phyloP scores from a whole-genome alignment of 2,113 vertebrate species.

The Polyodon spathula region DNA sequence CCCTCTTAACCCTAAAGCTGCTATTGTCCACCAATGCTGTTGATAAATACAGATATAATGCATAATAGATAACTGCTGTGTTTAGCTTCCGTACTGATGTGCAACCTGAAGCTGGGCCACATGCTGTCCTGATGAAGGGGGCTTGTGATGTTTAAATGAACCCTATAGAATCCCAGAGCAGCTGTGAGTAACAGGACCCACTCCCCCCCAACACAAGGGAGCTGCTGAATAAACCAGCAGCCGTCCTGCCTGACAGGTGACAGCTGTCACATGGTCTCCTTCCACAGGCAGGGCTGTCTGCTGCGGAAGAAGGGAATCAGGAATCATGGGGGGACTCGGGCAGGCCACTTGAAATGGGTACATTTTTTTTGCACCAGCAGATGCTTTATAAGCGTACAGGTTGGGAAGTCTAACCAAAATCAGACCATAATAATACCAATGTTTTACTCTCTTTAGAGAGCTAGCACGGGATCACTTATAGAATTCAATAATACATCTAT shows the following conservation, averaged over 20 bases:
- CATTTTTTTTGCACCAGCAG: too few species aligned
- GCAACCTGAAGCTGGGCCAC: neutral
- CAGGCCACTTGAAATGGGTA: too few species aligned
- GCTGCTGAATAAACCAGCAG: conserved; percentile 1
- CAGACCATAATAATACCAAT: too few species aligned
- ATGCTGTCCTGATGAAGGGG: neutral
- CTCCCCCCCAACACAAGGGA: neutral
- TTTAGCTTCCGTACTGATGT: neutral
- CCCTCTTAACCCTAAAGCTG: neutral
- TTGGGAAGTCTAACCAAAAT: too few species aligned
- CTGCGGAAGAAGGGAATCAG: neutral
- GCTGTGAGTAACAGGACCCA: conserved; percentile 1
- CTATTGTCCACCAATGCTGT: neutral
- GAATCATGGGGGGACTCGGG: neutral
- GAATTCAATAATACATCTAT: too few species aligned
- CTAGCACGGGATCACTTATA: too few species aligned
- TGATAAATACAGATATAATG: neutral
- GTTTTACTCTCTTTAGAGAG: too few species aligned
- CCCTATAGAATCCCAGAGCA: neutral
- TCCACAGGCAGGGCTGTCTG: neutral
- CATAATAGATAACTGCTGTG: neutral
- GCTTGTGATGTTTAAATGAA: neutral
- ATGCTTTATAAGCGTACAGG: too few species aligned
- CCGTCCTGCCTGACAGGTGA: conserved; percentile 21
- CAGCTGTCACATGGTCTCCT: conserved; percentile 22